Evolutionary conservation across 2,888 invertebrate genomes (phyloP).

Genomic region (Dyspetes luteomarginatus): DNA sequence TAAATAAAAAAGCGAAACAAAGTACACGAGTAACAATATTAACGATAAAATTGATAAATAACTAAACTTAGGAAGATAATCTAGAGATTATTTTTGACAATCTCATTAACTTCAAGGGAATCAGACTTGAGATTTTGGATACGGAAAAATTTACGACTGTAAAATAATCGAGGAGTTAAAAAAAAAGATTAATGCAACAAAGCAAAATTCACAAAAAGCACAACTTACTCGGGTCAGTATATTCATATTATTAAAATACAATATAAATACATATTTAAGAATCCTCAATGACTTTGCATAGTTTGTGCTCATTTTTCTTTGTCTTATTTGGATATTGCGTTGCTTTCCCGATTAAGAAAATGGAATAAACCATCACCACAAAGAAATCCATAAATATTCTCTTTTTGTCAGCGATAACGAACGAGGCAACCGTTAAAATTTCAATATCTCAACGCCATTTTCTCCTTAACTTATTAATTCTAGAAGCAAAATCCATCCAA

Average conservation of each 20-base stretch:
- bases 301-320: background rate
- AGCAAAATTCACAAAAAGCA: background rate
- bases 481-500: slow-evolving; percentile 6
- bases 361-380: background rate
- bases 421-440: slow-evolving; percentile 15
- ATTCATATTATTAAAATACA: background rate
- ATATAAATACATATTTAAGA: background rate
- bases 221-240: background rate
- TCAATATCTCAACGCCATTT: slow-evolving; percentile 14
- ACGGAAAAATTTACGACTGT: slow-evolving; percentile 3
- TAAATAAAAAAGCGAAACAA: slow-evolving; percentile 51
- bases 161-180: background rate
- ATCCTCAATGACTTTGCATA: background rate
- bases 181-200: background rate
- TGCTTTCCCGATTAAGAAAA: too few relatives aligned
- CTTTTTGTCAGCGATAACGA: slow-evolving; percentile 1
- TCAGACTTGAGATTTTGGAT: slow-evolving; percentile 33
- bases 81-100: slow-evolving; percentile 1
- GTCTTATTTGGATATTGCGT: background rate
- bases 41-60: slow-evolving; percentile 30
- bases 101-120: background rate
- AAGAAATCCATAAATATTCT: background rate
- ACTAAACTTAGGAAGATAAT: slow-evolving; percentile 25
- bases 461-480: background rate
- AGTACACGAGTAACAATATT: slow-evolving; percentile 35